These are phyloP conservation scores for Leptinotarsa juncta DNA, from an alignment of 2,888 invertebrate species.

Conservation along the genomic window DNA sequence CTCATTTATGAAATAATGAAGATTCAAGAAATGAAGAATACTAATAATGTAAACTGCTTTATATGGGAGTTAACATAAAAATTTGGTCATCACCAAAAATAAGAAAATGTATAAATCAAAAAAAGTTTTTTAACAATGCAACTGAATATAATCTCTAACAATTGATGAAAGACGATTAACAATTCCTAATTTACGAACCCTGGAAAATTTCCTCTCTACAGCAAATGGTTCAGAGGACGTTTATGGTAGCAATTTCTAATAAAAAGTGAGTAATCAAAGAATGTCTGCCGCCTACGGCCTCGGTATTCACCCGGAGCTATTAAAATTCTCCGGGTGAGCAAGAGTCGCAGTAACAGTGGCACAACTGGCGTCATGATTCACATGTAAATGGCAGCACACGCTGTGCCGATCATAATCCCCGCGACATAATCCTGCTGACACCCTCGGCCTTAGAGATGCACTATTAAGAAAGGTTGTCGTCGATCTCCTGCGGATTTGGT, in stretches of 20 bases:
- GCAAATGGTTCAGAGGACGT: background rate
- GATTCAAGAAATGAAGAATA: no score
- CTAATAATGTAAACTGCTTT: no score
- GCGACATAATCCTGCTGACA: conserved; percentile 44
- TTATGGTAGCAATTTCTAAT: background rate
- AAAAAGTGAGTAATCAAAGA: conserved; percentile 20
- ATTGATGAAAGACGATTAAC: background rate
- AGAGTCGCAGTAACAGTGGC: conserved; percentile 44
- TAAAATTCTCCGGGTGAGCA: conserved; percentile 35
- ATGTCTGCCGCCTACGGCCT: conserved; percentile 14
- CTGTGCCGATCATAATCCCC: conserved; percentile 57
- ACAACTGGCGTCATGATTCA: conserved; percentile 62
- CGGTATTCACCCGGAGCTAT: conserved; percentile 25
- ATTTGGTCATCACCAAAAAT: no score
- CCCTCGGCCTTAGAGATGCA: conserved; percentile 34
- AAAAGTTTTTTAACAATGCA: no score
- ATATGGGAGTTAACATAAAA: no score
- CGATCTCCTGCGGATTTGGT: background rate
- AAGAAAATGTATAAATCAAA: no score
- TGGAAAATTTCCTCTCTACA: background rate
- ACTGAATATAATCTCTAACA: no score
- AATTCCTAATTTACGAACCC: background rate
- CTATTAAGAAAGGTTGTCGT: conserved; percentile 22
- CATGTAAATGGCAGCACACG: conserved; percentile 61
- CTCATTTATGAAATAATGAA: no score